Conservation (phyloP, 2,797 vertebrate genomes). For the Momotus momota region DNA sequence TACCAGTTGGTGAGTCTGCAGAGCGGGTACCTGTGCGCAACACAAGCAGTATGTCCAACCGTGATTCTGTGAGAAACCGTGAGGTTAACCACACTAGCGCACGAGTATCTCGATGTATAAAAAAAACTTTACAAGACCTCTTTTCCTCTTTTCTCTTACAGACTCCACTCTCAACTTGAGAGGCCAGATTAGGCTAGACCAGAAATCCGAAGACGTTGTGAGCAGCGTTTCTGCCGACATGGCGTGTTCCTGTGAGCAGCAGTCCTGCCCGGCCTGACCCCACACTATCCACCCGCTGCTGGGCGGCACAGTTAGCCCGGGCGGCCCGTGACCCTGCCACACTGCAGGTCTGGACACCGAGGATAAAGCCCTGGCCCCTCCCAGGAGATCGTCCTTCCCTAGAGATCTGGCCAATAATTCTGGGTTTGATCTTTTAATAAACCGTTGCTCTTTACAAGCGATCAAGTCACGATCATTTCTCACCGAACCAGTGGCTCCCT, state of each 20-base stretch:
- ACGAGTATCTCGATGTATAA: rapidly evolving
- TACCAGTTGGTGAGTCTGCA: constrained; percentile 26
- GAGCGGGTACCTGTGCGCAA: rapidly evolving
- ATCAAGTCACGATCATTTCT: not conserved
- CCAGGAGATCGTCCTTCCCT: not conserved
- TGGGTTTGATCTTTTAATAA: not conserved
- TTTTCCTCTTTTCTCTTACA: not conserved
- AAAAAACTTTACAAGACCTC: not conserved
- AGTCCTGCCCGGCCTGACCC: not conserved
- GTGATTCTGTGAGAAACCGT: rapidly evolving
- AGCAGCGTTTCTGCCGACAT: not conserved
- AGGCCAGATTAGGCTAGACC: not conserved
- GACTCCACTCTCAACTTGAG: not conserved
- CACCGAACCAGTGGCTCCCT: rapidly evolving
- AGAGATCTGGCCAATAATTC: not conserved
- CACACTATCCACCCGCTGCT: no score
- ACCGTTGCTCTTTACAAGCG: not conserved
- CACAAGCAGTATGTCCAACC: rapidly evolving
- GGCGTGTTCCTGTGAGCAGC: not conserved
- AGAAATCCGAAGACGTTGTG: constrained; percentile 29
- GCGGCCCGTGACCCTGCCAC: not conserved
- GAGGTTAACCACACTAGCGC: rapidly evolving
- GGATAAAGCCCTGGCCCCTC: not conserved
- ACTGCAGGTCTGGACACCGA: not conserved
- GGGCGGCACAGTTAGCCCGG: not conserved